A percentile compares a stretch with the other conserved stretches of the same genome.
Conservation (phyloP, 1,140 invertebrate species). For the Drosophila parabipectinata region DNA sequence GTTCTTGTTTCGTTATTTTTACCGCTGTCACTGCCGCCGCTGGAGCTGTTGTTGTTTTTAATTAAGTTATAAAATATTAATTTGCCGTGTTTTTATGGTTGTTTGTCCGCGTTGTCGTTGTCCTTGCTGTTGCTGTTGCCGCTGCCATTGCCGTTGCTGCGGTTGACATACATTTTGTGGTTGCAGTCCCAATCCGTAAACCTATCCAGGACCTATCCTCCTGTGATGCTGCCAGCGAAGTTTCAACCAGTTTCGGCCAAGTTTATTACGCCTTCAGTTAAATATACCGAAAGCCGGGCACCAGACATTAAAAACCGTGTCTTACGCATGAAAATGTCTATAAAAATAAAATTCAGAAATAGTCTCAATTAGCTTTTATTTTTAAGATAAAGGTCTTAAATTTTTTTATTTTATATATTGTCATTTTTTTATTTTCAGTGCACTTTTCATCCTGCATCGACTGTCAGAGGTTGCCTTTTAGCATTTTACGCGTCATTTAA, state of each 20-base stretch:
- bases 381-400: not conserved
- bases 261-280: constrained; percentile 27
- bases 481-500: constrained; percentile 72
- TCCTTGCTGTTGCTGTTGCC: not conserved
- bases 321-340: not conserved
- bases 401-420: not conserved
- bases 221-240: constrained; percentile 1
- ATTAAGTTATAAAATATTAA: constrained; percentile 79
- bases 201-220: constrained; percentile 8
- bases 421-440: not conserved
- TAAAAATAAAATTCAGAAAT: too few relatives aligned
- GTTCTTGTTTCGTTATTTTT: constrained; percentile 12
- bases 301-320: not conserved
- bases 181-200: constrained; percentile 33
- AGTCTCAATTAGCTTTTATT: not conserved
- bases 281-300: not conserved
- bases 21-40: constrained; percentile 1
- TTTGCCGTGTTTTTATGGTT: constrained; percentile 58
- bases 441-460: not conserved
- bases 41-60: constrained; percentile 60
- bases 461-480: constrained; percentile 35
- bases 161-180: constrained; percentile 74
- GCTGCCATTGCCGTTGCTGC: constrained; percentile 34
- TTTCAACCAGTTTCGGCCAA: constrained; percentile 26
- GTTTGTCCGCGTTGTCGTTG: constrained; percentile 25